Percentiles rank a stretch among this genome's conserved stretches.
Evolutionary conservation across 2,888 invertebrate species (phyloP).

Genomic region (Leptopilina syphax): DNA sequence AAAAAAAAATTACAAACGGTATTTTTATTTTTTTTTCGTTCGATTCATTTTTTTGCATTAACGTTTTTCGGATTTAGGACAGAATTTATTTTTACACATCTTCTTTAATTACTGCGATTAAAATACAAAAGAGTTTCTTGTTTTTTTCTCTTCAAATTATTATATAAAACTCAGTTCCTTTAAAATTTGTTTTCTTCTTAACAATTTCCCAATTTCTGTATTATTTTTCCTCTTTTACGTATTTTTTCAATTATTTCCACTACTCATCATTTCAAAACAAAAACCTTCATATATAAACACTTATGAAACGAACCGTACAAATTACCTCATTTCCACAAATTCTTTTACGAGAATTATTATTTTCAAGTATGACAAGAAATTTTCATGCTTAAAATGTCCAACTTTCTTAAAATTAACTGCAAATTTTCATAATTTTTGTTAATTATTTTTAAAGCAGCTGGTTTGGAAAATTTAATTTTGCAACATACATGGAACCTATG

Average conservation of each 20-base stretch:
- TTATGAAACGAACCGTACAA: conserved; percentile 3
- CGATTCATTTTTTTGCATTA: too few species aligned
- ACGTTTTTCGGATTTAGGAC: too few species aligned
- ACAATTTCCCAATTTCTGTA: neutral
- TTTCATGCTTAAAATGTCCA: neutral
- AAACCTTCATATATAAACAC: neutral
- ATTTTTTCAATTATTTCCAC: conserved; percentile 7
- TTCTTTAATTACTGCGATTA: too few species aligned
- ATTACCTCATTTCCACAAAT: conserved; percentile 17
- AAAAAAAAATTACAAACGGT: too few species aligned
- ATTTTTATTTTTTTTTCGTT: too few species aligned
- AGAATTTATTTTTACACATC: too few species aligned
- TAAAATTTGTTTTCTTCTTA: neutral
- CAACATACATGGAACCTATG: conserved; percentile 36
- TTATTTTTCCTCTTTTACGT: neutral
- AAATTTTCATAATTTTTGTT: neutral
- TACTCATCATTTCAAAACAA: conserved; percentile 7
- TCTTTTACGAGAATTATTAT: conserved; percentile 1
- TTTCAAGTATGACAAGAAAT: neutral
- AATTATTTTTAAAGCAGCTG: neutral
- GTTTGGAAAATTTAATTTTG: conserved; percentile 33
- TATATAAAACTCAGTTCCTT: neutral
- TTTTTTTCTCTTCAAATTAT: neutral
- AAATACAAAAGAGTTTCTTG: too few species aligned
- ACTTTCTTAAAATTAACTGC: neutral